Evolutionary conservation across 2,113 vertebrate genomes (phyloP).

Genomic region (Gallinago media): DNA sequence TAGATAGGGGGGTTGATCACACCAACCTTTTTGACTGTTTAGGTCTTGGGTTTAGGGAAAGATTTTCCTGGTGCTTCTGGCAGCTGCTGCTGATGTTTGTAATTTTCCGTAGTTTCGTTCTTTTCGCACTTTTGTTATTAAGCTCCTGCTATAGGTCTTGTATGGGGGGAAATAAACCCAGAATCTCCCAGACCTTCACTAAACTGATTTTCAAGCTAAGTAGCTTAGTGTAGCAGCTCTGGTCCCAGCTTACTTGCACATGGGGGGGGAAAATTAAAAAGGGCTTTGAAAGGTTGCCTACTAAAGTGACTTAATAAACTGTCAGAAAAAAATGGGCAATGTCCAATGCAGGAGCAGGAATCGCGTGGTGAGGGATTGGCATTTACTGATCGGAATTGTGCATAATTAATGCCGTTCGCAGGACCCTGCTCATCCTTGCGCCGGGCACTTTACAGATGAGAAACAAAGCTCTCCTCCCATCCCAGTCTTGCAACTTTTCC

Average conservation of each 20-base stretch:
- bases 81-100: conserved; percentile 23
- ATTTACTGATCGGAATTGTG: conserved; percentile 18
- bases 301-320: conserved; percentile 49
- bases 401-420: not conserved
- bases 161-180: conserved; percentile 1
- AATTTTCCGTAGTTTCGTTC: conserved; percentile 55
- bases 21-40: not conserved
- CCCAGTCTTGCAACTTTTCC: not conserved
- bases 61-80: not conserved
- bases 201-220: conserved; percentile 71
- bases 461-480: conserved; percentile 13
- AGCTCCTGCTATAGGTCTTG: conserved; percentile 16
- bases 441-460: conserved; percentile 4
- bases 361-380: not conserved
- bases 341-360: not conserved
- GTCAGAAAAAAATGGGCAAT: not conserved
- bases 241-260: conserved; percentile 47
- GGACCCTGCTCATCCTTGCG: not conserved
- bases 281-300: conserved; percentile 44
- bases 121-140: conserved; percentile 43
- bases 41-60: not conserved
- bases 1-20: not conserved
- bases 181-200: conserved; percentile 42
- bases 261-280: not conserved
- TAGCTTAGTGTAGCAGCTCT: conserved; percentile 62